Evolutionary conservation across 1,140 invertebrate genomes (phyloP), one percentile per base, ranked within the genome.

Genomic region (Pseudobourletiella spinata): DNA sequence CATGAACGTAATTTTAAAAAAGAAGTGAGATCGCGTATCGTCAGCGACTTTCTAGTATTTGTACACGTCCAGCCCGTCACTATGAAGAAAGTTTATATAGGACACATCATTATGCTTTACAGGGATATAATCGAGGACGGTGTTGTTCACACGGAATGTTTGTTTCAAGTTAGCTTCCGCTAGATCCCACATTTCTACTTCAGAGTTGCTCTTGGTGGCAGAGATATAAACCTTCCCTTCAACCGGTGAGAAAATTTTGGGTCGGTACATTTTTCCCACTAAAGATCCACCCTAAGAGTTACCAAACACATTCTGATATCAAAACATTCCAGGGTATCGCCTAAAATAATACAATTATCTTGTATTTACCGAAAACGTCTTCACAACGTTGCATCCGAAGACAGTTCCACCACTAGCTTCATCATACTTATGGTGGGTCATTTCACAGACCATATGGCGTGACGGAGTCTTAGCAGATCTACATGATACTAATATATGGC

Each of bases 401-500:
- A 43, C 24, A 32, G 46, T 24, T 14, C 60, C 35, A n/a, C n/a
- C n/a, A n/a, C n/a, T n/a, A 25, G 30, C 32, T 16, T 29, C 51
- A 22, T 62, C 60, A 8, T 22, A 56, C 16, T 26, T 35, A 6
- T 2, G 6, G 43, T 61, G 61, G 6, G 46, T 29, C 14, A 64
- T 52, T 30, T 46, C 54, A 32, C 66, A 68, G 2, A 68, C 59
- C 1, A 58, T 46, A 59, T 68, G 66, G 15, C 59, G 24, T 8
- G 56, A 29, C 20, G 43, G 46, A n/a, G 32, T 24, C 43, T 20
- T 35, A 26, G n/a, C 8, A 50, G 35, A 28, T 57, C 77, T 71
- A 46, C 74, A 74, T 24, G 77, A 77, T 14, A 76, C 72, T 18
- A 79, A 64, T 22, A 78, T 30, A 64, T 86, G 82, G 48, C 84